A percentile compares a stretch with the other conserved stretches of the same genome.
Conservation (phyloP, 2,113 vertebrate genomes). For the Fregata magnificens region DNA sequence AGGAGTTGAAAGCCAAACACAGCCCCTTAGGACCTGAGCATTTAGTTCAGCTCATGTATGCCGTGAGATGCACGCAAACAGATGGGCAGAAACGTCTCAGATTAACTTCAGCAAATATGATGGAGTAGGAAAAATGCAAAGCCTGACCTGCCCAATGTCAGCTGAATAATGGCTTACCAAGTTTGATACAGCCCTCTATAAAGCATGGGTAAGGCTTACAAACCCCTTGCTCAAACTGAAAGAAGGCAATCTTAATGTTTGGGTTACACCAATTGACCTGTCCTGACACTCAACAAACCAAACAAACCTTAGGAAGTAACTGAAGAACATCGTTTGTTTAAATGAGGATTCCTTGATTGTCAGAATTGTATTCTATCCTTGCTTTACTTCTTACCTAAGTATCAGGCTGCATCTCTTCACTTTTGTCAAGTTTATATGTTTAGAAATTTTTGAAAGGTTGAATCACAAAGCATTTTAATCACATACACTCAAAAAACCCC, state of each 20-base stretch:
- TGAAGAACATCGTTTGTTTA: background rate
- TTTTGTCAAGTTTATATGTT: background rate
- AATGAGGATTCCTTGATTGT: background rate
- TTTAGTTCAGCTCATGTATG: background rate
- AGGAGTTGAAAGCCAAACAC: background rate
- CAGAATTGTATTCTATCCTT: background rate
- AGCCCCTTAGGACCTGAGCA: background rate
- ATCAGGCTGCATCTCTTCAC: background rate
- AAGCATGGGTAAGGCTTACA: background rate
- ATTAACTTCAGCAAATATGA: background rate
- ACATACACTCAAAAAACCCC: background rate
- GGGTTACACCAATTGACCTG: background rate
- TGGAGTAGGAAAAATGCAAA: background rate
- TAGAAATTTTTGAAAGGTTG: background rate
- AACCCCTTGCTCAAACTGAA: background rate
- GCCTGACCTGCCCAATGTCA: background rate
- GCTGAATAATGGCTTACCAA: background rate
- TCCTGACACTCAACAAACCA: background rate
- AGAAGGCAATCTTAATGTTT: background rate
- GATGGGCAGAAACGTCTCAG: background rate
- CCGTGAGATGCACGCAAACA: accelerated
- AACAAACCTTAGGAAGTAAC: background rate
- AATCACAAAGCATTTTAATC: background rate
- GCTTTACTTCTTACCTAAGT: background rate
- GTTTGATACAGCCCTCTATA: background rate